Evolutionary conservation across 1,140 invertebrate species (phyloP), one percentile per base, ranked within the genome.

Genomic region (Colletes latitarsis): DNA sequence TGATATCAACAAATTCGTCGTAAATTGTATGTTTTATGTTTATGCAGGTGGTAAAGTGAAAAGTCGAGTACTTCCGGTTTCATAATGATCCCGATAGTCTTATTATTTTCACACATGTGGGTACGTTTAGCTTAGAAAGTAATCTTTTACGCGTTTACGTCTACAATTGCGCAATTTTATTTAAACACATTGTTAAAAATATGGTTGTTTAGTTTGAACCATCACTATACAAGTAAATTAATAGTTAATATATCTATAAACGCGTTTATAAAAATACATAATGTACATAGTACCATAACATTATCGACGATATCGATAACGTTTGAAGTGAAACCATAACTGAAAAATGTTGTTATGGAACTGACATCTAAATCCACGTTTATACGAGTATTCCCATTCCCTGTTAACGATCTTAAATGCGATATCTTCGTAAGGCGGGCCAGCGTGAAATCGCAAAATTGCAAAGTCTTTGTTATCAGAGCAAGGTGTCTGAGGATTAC

Each of bases 311-410:
- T 99, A 99, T 83, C 99, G 94, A 92, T 99, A 99, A 85, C 98
- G 94, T 92, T 99, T 99, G 93, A 99, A 99, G 90, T 99, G 98
- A 93, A 99, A 99, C 98, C 99, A 99, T 14, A 99, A 94, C 91
- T 99, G 99, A 91, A 99, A 99, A 86, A 99, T 99, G 91, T 99
- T 99, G 92, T 99, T 99, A 89, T 99, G 98, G 94, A 99, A 99
- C 92, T 99, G 99, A 93, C 99, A 99, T 66, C 98, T 95, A 93
- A 99, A 99, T 46, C 99, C 99, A 79, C 98, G 94, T 93, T 99
- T 99, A 92, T 99, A 99, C 0, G 98, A 99, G 93, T 99, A 99
- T 93, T 99, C 99, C 99, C 99, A 99, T 94, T 99, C 99, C 79
- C 98, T 95, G 92, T 98, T 99, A 1, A 99, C 99, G 82, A 99